These are phyloP conservation scores for Nomia melanderi DNA, from an alignment of 1,140 invertebrate genomes.

Conservation along the genomic window DNA sequence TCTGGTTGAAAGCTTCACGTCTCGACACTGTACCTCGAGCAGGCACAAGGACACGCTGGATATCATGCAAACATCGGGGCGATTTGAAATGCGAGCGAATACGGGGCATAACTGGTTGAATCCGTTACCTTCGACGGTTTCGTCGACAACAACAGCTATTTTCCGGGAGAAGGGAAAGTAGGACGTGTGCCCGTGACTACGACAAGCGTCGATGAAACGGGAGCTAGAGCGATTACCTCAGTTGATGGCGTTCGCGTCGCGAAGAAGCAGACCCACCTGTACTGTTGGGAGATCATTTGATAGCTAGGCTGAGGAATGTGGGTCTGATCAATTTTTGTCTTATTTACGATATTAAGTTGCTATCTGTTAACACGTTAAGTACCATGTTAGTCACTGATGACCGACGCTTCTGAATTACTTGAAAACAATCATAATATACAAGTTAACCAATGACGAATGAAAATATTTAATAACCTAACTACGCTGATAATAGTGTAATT, in stretches of 20 bases:
- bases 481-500: too few relatives aligned
- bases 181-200: neutral
- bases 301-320: too few relatives aligned
- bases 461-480: too few relatives aligned
- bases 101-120: neutral
- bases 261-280: too few relatives aligned
- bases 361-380: too few relatives aligned
- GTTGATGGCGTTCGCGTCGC: neutral
- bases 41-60: neutral
- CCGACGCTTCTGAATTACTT: too few relatives aligned
- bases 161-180: neutral
- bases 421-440: too few relatives aligned
- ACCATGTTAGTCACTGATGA: too few relatives aligned
- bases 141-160: constrained; percentile 7
- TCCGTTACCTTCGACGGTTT: neutral
- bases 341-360: too few relatives aligned
- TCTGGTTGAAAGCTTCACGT: neutral
- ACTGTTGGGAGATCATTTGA: too few relatives aligned
- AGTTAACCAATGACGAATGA: too few relatives aligned
- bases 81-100: constrained; percentile 6
- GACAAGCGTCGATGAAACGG: neutral
- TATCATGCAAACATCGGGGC: constrained; percentile 5
- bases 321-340: too few relatives aligned
- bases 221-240: neutral
- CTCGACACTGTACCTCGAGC: neutral